Evolutionary conservation across 1,140 invertebrate genomes (phyloP).

Genomic region (Bombus breviceps): DNA sequence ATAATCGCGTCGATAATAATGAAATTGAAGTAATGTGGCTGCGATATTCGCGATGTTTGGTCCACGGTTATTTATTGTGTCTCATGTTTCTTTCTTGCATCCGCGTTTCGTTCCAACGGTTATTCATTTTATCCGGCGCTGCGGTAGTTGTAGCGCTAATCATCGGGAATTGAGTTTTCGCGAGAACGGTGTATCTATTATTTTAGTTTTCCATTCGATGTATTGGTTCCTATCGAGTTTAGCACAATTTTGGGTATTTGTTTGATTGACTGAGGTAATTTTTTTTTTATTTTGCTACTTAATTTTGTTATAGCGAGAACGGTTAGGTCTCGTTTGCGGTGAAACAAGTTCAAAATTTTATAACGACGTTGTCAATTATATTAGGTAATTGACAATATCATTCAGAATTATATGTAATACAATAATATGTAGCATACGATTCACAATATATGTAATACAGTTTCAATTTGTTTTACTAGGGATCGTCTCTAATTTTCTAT

Average conservation of each 20-base stretch:
- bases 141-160: constrained; percentile 7
- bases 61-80: constrained; percentile 22
- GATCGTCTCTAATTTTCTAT: no score
- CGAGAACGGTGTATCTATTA: not conserved
- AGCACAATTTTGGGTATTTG: not conserved
- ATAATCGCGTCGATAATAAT: constrained; percentile 44
- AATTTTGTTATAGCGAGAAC: no score
- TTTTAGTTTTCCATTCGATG: not conserved
- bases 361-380: no score
- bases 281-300: not conserved
- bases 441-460: no score
- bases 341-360: no score
- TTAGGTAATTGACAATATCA: no score
- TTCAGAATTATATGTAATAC: no score
- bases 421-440: no score
- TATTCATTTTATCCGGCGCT: not conserved
- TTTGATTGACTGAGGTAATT: no score
- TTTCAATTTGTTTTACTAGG: no score
- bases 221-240: not conserved
- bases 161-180: not conserved
- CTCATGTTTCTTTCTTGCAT: not conserved
- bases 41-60: not conserved
- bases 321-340: no score
- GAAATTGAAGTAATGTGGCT: constrained; percentile 32
- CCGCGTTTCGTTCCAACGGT: not conserved